Conservation (phyloP, 2,888 invertebrate species). For the Euzophera pinguis region DNA sequence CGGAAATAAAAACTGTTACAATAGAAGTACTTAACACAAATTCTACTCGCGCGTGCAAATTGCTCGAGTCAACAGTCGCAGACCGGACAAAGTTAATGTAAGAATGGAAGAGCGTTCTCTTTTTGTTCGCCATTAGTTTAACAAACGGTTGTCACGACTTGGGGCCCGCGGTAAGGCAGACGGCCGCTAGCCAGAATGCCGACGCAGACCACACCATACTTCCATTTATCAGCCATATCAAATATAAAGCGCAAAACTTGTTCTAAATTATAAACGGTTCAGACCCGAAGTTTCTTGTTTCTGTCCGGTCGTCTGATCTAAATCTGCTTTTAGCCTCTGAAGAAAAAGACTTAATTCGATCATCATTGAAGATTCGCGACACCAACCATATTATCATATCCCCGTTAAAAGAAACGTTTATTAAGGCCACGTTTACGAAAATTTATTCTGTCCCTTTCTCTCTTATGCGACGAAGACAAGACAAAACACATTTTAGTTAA, state of each 20-base stretch:
- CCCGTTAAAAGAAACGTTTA: too few species aligned
- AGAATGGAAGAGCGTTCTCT: slow-evolving; percentile 60
- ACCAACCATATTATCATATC: too few species aligned
- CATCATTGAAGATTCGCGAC: too few species aligned
- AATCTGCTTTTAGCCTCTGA: too few species aligned
- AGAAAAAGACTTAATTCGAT: too few species aligned
- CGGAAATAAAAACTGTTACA: slow-evolving; percentile 56
- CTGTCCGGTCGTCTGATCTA: neutral
- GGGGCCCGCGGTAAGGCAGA: slow-evolving; percentile 34
- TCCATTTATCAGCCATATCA: slow-evolving; percentile 23
- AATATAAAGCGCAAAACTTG: neutral
- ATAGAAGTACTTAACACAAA: slow-evolving; percentile 51
- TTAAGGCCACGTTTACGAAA: too few species aligned
- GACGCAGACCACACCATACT: neutral
- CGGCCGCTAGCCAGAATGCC: neutral
- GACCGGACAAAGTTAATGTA: slow-evolving; percentile 54
- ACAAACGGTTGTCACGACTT: slow-evolving; percentile 72
- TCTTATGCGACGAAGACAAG: too few species aligned
- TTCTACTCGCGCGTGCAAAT: slow-evolving; percentile 65
- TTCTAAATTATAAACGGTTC: neutral
- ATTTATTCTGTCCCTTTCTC: too few species aligned
- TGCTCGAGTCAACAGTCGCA: slow-evolving; percentile 56
- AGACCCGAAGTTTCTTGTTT: neutral
- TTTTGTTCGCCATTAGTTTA: slow-evolving; percentile 68
- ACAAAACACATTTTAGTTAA: too few species aligned